phyloP scores from a whole-genome alignment of 2,113 vertebrate species.

The Conger conger region DNA sequence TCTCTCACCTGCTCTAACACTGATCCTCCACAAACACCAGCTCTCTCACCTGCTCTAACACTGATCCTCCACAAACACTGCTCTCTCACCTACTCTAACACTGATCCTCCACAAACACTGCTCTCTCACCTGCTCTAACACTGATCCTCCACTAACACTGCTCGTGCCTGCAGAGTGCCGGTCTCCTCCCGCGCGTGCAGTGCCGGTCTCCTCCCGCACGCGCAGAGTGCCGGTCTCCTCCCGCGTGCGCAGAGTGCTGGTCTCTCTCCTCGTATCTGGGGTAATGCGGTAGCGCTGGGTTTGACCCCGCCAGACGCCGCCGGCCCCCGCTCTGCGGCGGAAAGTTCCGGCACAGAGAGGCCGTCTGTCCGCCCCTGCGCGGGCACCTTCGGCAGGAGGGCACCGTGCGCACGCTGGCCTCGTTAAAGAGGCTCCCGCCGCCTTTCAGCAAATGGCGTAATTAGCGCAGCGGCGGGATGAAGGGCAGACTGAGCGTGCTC shows the following conservation, averaged over 20 bases:
- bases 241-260: background rate
- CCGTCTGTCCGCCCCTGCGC: background rate
- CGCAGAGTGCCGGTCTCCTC: slow-evolving; percentile 16
- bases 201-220: background rate
- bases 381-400: background rate
- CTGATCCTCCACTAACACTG: too few species aligned
- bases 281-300: slow-evolving; percentile 28
- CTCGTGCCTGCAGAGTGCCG: background rate
- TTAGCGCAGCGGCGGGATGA: background rate
- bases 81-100: too few species aligned
- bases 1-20: too few species aligned
- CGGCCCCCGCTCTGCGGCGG: background rate
- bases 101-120: too few species aligned
- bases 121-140: too few species aligned
- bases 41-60: too few species aligned
- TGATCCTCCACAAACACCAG: too few species aligned
- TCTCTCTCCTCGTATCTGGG: slow-evolving; percentile 21
- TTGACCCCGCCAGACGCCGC: slow-evolving; percentile 20
- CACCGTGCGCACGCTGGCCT: background rate
- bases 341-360: background rate
- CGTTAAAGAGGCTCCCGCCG: background rate
- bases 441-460: background rate
- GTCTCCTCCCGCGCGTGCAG: slow-evolving; percentile 13
- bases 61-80: too few species aligned
- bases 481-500: background rate